A percentile compares a stretch with the other conserved stretches of the same genome.
Evolutionary conservation across 2,888 invertebrate genomes (phyloP).

Genomic region (Lomographa bimaculata): DNA sequence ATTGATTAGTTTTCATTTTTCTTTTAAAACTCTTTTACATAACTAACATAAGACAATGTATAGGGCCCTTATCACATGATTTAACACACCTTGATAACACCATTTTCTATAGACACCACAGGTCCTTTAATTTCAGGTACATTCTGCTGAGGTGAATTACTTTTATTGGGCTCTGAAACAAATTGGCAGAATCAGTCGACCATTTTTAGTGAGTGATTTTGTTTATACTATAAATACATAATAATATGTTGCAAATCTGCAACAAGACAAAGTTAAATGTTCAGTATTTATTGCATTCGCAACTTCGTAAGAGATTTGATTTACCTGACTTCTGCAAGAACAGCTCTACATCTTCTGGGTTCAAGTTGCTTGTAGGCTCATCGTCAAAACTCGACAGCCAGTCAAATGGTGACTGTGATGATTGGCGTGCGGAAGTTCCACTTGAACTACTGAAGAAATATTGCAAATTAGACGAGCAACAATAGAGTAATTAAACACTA

Average conservation of each 20-base stretch:
- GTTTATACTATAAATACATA: too few relatives aligned
- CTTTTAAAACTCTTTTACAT: conserved; percentile 13
- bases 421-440: conserved; percentile 55
- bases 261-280: too few relatives aligned
- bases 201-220: too few relatives aligned
- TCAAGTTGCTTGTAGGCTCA: conserved; percentile 62
- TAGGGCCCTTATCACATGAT: too few relatives aligned
- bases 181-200: too few relatives aligned
- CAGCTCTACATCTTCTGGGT: conserved; percentile 70
- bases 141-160: conserved; percentile 32
- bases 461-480: too few relatives aligned
- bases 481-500: too few relatives aligned
- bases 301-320: too few relatives aligned
- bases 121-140: conserved; percentile 55
- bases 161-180: conserved; percentile 38
- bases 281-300: too few relatives aligned
- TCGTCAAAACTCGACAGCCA: conserved; percentile 59
- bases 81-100: conserved; percentile 71
- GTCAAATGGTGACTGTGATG: conserved; percentile 66
- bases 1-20: not conserved
- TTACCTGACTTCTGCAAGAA: conserved; percentile 70
- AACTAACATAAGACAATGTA: too few relatives aligned
- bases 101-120: conserved; percentile 76
- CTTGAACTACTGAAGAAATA: conserved; percentile 48
- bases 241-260: too few relatives aligned